Evolutionary conservation across 2,888 invertebrate species (phyloP).

Genomic region (Mimumesa dahlbomi): DNA sequence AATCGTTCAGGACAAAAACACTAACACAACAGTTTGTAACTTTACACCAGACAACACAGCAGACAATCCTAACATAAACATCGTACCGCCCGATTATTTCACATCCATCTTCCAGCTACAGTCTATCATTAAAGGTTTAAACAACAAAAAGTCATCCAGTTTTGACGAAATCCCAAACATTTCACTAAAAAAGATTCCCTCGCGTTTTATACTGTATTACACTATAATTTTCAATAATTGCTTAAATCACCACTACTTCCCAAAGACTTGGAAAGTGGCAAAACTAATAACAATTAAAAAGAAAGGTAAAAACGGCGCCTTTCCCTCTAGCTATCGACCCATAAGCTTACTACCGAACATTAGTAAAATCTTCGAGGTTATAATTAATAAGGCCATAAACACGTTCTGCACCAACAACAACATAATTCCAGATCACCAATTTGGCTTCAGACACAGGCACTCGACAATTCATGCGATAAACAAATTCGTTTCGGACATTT

Average conservation of each 20-base stretch:
- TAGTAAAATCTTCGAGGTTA: too few relatives aligned
- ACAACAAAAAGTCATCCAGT: slow-evolving; percentile 23
- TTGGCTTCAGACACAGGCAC: too few relatives aligned
- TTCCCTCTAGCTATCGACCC: neutral
- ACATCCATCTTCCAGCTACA: neutral
- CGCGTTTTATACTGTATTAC: neutral
- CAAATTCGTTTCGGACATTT: slow-evolving; percentile 19
- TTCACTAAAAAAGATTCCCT: neutral
- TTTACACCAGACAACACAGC: neutral
- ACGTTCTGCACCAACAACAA: neutral
- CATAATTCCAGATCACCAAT: too few relatives aligned
- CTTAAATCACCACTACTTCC: slow-evolving; percentile 8
- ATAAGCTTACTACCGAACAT: too few relatives aligned
- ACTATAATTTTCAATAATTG: slow-evolving; percentile 19
- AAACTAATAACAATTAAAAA: slow-evolving; percentile 4
- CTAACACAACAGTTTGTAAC: neutral
- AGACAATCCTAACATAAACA: neutral
- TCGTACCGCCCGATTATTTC: neutral
- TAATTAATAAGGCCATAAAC: neutral
- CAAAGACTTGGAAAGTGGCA: slow-evolving; percentile 4
- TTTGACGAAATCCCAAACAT: too few relatives aligned
- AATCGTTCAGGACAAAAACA: neutral
- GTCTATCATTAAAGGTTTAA: neutral
- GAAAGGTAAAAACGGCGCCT: neutral
- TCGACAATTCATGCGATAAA: neutral